A percentile compares a stretch with the other conserved stretches of the same genome.
phyloP scores from a whole-genome alignment of 2,888 invertebrate species.

The Azorinus chamasolen region DNA sequence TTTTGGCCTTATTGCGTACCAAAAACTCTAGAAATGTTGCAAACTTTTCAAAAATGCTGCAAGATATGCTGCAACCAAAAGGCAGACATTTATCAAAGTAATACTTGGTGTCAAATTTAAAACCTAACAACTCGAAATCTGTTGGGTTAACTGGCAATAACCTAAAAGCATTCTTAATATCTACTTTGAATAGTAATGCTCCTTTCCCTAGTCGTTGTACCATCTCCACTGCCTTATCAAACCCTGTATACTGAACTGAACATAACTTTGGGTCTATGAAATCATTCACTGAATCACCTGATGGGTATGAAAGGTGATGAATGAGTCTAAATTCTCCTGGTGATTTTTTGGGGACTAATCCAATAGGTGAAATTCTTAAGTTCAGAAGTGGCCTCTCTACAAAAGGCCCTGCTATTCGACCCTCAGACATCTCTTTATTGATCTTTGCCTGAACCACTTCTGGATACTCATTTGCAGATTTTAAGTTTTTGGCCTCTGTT shows the following conservation, averaged over 20 bases:
- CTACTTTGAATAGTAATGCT: constrained; percentile 30
- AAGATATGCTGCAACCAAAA: too few relatives aligned
- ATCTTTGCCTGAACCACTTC: constrained; percentile 25
- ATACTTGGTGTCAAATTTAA: too few relatives aligned
- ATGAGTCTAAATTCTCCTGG: constrained; percentile 16
- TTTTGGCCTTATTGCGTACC: too few relatives aligned
- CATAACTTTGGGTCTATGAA: constrained; percentile 27
- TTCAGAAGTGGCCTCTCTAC: constrained; percentile 5
- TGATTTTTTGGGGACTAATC: constrained; percentile 40
- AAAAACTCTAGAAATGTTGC: too few relatives aligned
- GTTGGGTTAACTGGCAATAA: constrained; percentile 31
- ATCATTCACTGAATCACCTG: constrained; percentile 6
- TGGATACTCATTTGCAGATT: constrained; percentile 9
- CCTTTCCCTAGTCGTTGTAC: constrained; percentile 23
- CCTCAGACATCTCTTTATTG: constrained; percentile 22
- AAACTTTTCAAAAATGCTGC: too few relatives aligned
- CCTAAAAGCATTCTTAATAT: constrained; percentile 47
- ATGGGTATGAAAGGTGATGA: constrained; percentile 22
- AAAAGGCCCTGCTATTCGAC: constrained; percentile 43
- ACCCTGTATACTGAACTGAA: constrained; percentile 32
- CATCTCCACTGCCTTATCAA: constrained; percentile 36
- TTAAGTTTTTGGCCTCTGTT: constrained; percentile 20
- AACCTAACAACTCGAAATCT: constrained; percentile 37
- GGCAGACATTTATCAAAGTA: too few relatives aligned
- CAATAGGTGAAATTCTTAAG: constrained; percentile 33